Conservation (phyloP, 2,888 invertebrate species). For the Microdon myrmicae region DNA sequence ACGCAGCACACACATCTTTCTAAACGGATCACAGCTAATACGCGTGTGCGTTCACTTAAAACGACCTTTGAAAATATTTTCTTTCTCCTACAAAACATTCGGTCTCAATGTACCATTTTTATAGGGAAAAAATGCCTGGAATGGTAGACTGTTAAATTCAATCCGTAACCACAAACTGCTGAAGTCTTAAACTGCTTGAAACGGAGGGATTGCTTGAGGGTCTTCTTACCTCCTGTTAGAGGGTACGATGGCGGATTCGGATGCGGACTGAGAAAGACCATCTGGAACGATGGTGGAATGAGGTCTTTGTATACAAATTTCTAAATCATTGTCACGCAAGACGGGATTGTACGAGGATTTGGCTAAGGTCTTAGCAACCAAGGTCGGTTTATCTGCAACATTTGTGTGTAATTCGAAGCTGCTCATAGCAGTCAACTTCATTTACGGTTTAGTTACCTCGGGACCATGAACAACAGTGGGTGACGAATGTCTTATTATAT, state of each 20-base stretch:
- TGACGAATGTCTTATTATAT: too few species aligned
- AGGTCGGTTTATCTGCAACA: too few species aligned
- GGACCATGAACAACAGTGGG: too few species aligned
- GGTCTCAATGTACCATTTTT: constrained; percentile 1
- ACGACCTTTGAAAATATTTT: constrained; percentile 56
- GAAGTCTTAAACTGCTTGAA: constrained; percentile 44
- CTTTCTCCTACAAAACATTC: constrained; percentile 20
- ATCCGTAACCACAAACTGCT: constrained; percentile 47
- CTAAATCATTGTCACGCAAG: too few species aligned
- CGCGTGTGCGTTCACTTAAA: constrained; percentile 42
- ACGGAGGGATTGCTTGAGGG: constrained; percentile 33
- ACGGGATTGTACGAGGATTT: too few species aligned
- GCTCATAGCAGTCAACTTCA: too few species aligned
- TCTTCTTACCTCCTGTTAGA: constrained; percentile 23
- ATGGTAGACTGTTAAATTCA: constrained; percentile 35
- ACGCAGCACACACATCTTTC: constrained; percentile 3
- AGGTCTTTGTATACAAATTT: too few species aligned
- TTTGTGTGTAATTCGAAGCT: too few species aligned
- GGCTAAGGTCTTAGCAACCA: too few species aligned
- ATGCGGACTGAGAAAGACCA: too few species aligned
- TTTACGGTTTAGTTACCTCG: too few species aligned
- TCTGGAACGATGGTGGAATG: too few species aligned
- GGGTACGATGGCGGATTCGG: constrained; percentile 15
- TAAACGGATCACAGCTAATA: constrained; percentile 20
- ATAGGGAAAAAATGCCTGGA: constrained; percentile 5